Evolutionary conservation across 2,797 vertebrate species (phyloP).

Genomic region (Pseudochirops corinnae): DNA sequence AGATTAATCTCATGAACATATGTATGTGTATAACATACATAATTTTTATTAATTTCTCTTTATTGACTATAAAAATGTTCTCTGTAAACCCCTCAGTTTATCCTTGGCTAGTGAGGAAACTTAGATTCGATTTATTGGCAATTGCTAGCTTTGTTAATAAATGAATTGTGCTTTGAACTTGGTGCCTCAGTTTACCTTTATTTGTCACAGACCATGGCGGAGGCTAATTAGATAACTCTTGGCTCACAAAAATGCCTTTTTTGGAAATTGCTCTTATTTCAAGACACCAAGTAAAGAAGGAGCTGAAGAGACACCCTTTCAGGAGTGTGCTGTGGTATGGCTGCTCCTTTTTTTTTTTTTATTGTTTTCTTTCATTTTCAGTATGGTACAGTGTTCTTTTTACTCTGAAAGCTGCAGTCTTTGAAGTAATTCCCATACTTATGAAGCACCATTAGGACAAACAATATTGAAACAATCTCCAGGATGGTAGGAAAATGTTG

Average conservation of each 20-base stretch:
- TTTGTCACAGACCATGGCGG: no score
- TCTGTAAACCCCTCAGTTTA: no score
- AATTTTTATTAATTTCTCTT: no score
- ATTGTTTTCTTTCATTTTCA: slow-evolving; percentile 87
- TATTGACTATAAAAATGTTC: no score
- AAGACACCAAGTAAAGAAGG: slow-evolving; percentile 93
- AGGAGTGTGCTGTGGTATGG: slow-evolving; percentile 88
- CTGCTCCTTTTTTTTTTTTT: slow-evolving; percentile 94
- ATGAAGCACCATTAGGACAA: slow-evolving; percentile 90
- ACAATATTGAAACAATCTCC: slow-evolving; percentile 93
- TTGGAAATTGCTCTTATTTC: slow-evolving; percentile 94
- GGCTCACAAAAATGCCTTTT: slow-evolving; percentile 89
- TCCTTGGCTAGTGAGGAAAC: no score
- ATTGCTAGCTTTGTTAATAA: no score
- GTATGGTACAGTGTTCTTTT: slow-evolving; percentile 79
- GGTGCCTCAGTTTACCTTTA: no score
- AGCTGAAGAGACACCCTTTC: slow-evolving; percentile 88
- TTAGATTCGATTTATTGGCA: no score
- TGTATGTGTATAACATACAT: no score
- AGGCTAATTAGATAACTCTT: no score
- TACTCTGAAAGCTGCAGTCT: slow-evolving; percentile 87
- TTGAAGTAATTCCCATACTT: slow-evolving; percentile 89
- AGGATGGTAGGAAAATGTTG: slow-evolving; percentile 88
- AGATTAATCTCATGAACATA: no score
- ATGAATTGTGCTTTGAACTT: no score